Base-by-base conservation (phyloP, 2,888 invertebrate genomes). In the Drosophila sordidula region DNA sequence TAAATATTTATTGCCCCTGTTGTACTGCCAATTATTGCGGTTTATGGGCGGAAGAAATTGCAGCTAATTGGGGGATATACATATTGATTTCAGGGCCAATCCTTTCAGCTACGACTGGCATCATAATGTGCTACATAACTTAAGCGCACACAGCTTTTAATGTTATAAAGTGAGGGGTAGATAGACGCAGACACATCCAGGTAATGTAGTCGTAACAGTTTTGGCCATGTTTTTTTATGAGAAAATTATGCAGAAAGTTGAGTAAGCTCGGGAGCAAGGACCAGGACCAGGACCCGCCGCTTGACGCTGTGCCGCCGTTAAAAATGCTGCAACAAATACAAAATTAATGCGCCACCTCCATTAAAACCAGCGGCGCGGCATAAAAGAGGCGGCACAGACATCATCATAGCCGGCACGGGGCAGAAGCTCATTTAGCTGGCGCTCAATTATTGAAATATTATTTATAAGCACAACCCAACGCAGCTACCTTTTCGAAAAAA, bases 401-500 rank as follows among this genome's bases (percentile, higher is more conserved):
- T 52, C 51, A 63, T 75, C 41, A 47, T 47, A 63, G 50, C 55
- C 36, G 44, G 52, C 49, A 45, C 54, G 41, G 42, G 55, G 58
- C 26, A 49, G 47, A 58, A 64, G 56, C 57, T 72, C 49, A 72
- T 68, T 76, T 68, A 49, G 68, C 36, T 45, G 38, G n/a, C 70
- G 65, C 86, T 85, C 88, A 89, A 88, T 87, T 87, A 82, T 86
- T 85, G 62, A 79, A 81, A 81, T 89, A 89, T 85, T 89, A 89
- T 89, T 85, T 89, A 81, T 87, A 81, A 87, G 82, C 62, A 5
- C 70, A 44, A 25, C 41, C 65, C 49, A n/a, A 36, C 16, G 47
- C 68, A 29, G 39, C n/a, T 51, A 47, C 51, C 42, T 77, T 54
- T 44, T 36, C 12, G 9, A 12, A 8, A 39, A 16, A 25, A 32